Evolutionary conservation across 2,888 invertebrate species (phyloP), one percentile per base, ranked within the genome.

Genomic region (Pristionchus fissidentatus): DNA sequence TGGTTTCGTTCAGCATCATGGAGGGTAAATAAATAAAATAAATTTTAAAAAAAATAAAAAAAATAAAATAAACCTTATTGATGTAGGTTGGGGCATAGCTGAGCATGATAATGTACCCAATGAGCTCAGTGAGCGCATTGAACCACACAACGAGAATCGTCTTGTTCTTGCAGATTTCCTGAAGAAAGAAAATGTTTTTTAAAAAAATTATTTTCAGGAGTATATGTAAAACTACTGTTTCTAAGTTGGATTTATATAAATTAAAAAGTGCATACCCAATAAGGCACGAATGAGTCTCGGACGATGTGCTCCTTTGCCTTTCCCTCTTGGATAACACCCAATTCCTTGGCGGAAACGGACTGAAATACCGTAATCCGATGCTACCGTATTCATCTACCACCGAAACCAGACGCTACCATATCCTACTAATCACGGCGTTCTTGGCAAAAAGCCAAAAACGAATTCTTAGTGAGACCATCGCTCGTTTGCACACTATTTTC

Each of bases 281-380:
- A 91, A 1, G 91, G 91, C 38, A 90, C 87, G 83, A 89, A 91
- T 29, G 88, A 87, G 80, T 90, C 89, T 41, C 91, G 83, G 29
- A 88, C 87, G n/a, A 89, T 88, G 52, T 90, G 89, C 38, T 88
- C 90, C 75, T 88, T 84, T 19, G 89, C 87, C 84, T 91, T 91
- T 73, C 89, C 87, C 38, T 87, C 84, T 73, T 90, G 88, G 84
- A 91, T 91, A 22, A 85, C 83, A 13, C 83, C 82, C 52, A 88
- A 73, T 79, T 91, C 91, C 46, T 86, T 86, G 15, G 83, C 82
- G 1, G 87, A 87, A 5, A 89, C 89, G 26, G 70, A 49, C 80
- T 81, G 35, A 43, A 81, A 35, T 49, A 10, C 8, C n/a, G n/a
- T 38, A 70, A n/a, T n/a, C n/a, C n/a, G n/a, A n/a, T n/a, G n/a